Percentiles rank a stretch among this genome's conserved stretches.
Conservation (phyloP, 2,888 invertebrate species). For the Luffia ferchaultella region DNA sequence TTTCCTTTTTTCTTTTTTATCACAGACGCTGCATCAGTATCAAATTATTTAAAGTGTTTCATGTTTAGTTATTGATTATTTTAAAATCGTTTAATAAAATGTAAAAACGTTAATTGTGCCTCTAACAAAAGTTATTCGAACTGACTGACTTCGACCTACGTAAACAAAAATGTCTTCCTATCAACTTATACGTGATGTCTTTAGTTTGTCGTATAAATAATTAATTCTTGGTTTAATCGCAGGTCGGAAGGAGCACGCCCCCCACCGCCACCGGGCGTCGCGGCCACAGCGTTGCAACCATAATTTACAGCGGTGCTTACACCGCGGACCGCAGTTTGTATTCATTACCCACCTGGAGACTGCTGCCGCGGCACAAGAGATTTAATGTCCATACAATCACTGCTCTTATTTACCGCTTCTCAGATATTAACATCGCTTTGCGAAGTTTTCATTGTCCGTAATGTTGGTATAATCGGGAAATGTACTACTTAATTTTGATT, state of each 20-base stretch:
- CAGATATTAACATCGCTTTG: conserved; percentile 30
- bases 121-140: too few species aligned
- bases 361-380: conserved; percentile 24
- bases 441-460: neutral
- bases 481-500: neutral
- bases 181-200: too few species aligned
- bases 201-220: neutral
- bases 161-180: too few species aligned
- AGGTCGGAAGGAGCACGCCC: conserved; percentile 20
- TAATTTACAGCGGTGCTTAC: conserved; percentile 55
- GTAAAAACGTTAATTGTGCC: too few species aligned
- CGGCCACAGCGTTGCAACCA: conserved; percentile 14
- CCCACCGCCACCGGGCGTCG: conserved; percentile 23
- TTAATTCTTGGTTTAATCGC: neutral
- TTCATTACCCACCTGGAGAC: conserved; percentile 54
- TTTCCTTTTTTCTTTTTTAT: too few species aligned
- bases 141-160: too few species aligned
- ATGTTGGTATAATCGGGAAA: neutral
- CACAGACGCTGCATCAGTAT: too few species aligned
- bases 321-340: conserved; percentile 56
- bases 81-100: too few species aligned
- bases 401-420: conserved; percentile 37
- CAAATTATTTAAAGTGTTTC: too few species aligned
- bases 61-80: too few species aligned
- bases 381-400: conserved; percentile 44